Evolutionary conservation across 2,888 invertebrate species (phyloP), one percentile per base, ranked within the genome.

Genomic region (Nysson spinosus): DNA sequence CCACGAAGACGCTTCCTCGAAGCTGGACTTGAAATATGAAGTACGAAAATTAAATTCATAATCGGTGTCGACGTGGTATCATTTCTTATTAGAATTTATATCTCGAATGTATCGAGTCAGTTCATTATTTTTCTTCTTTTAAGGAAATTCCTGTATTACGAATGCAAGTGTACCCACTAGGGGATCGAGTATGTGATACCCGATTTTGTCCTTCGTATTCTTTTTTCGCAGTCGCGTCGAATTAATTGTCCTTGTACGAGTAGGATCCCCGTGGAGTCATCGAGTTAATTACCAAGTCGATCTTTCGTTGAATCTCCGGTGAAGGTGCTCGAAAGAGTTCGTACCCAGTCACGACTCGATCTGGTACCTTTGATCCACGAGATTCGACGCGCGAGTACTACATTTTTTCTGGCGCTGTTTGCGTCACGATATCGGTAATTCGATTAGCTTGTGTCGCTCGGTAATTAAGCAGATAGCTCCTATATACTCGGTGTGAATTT

Each of bases 341-440:
- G 35, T 24, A 26, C 28, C 47, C 39, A 63, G 63, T 50, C 58
- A 64, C 55, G 61, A 67, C 47, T 63, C 30, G 32, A 58, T 51
- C 43, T 37, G 22, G 43, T 44, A 12, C 5, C 16, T 9, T 34
- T 34, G 57, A 58, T 42, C 22, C 28, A 17, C 40, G 47, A 49
- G 40, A 37, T 32, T 30, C 44, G 58, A 58, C 26, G 30, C 14
- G 58, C 55, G 32, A 42, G 35, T 22, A 20, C 26, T 22, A n/a
- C 14, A 16, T 49, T 57, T 49, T 24, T 42, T 16, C 34, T 24
- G 14, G 11, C 16, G 6, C 4, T 4, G 32, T 22, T 17, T 26
- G 14, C 46, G 20, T 51, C 51, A 51, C 51, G 51, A 51, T 32
- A 32, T 40, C n/a, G 22, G 20, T 32, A 17, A 51, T 12, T 40